Conservation (phyloP, 2,797 vertebrate species). For the Malacoraja senta region DNA sequence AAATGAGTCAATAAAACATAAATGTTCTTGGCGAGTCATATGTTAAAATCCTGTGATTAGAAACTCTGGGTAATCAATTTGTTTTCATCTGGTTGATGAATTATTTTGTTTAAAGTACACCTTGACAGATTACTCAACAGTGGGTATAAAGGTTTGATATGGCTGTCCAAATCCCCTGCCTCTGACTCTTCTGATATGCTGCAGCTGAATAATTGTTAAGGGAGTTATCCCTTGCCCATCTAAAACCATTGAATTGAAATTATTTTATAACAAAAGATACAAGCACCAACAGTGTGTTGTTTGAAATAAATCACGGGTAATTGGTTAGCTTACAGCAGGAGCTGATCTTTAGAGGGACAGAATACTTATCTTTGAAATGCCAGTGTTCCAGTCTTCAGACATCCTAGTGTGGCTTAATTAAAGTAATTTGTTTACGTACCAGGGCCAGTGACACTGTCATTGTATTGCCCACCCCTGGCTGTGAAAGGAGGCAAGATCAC, state of each 20-base stretch:
- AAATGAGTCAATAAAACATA: not conserved
- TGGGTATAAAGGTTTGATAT: not conserved
- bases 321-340: not conserved
- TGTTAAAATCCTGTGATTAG: not conserved
- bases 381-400: not conserved
- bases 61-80: not conserved
- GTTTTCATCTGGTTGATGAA: not conserved
- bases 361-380: not conserved
- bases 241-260: not conserved
- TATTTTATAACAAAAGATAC: not conserved
- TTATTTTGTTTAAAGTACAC: not conserved
- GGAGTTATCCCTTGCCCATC: not conserved
- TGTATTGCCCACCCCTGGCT: not conserved
- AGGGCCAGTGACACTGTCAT: not conserved
- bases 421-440: not conserved
- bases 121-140: not conserved
- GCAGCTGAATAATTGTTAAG: not conserved
- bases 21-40: not conserved
- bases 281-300: not conserved
- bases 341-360: not conserved
- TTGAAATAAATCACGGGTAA: not conserved
- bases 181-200: not conserved
- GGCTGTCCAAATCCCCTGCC: not conserved
- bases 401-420: not conserved
- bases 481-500: not conserved